These are phyloP conservation scores for Hylaeus anthracinus DNA, from an alignment of 1,140 invertebrate genomes.

Conservation along the genomic window DNA sequence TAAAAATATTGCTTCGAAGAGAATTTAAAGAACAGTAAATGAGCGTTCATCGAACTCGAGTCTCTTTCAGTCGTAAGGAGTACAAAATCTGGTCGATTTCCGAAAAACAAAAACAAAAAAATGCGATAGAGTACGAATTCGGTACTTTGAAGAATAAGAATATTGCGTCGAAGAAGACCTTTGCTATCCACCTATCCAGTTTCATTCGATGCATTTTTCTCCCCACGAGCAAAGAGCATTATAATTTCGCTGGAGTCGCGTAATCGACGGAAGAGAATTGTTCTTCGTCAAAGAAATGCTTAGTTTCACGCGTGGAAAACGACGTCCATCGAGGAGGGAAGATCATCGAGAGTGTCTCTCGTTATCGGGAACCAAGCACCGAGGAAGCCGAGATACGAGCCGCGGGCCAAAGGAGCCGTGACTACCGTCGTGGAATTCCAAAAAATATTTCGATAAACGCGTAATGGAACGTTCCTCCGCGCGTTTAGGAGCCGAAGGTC, in stretches of 20 bases:
- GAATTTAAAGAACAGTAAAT: too few relatives aligned
- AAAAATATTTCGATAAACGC: conserved; percentile 43
- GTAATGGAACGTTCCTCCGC: background rate
- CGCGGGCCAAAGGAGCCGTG: background rate
- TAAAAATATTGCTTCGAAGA: too few relatives aligned
- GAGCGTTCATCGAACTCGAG: too few relatives aligned
- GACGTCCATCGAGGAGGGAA: conserved; percentile 1
- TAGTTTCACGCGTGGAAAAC: conserved; percentile 22
- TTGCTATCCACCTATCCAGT: too few relatives aligned
- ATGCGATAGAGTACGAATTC: too few relatives aligned
- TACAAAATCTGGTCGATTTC: background rate
- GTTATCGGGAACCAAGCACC: conserved; percentile 30
- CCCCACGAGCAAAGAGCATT: too few relatives aligned
- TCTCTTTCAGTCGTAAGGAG: too few relatives aligned
- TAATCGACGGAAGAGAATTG: too few relatives aligned
- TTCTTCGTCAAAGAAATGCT: background rate
- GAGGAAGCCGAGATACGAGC: conserved; percentile 21
- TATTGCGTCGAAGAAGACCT: too few relatives aligned
- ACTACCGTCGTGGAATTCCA: conserved; percentile 33
- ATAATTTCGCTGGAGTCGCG: too few relatives aligned
- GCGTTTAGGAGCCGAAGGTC: conserved; percentile 30
- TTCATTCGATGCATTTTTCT: too few relatives aligned
- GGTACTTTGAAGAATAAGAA: too few relatives aligned
- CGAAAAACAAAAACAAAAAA: background rate
- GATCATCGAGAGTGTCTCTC: conserved; percentile 3